Base-by-base conservation (phyloP, 2,113 vertebrate genomes). In the Morone chrysops region DNA sequence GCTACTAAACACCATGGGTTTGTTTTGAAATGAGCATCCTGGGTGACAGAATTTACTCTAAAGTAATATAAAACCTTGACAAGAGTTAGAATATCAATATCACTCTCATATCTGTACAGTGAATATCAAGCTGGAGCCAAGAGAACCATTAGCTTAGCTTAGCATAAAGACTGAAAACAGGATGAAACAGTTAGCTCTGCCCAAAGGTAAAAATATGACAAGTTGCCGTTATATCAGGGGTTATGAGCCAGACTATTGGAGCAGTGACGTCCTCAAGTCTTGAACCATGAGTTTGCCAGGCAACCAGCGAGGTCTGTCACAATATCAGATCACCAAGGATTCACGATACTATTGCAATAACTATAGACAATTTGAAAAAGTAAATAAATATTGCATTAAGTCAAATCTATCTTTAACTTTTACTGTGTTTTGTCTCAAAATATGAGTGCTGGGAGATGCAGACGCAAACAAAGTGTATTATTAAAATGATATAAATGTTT, bases 61-160 rank as follows among this genome's bases (percentile, higher is more conserved):
- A 31, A 31, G 31, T 31, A 31, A 31, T 31, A 31, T 31, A 31
- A 31, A 31, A 31, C 31, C 31, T 31, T 13, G 16, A 13, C 22
- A 47, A 45, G 41, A 18, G 2, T 13, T 11, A 20, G 9, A 12
- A n/a, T 11, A 5, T 61, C 4, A 2, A 14, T 20, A 40, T 14
- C 6, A 3, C 22, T 38, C 25, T 48, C 51, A 10, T 38, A 7
- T 7, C 16, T 18, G 17, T 31, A 1, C 6, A 0, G 43, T 25
- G 50, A 68, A 41, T 48, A 74, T 51, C 31, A 51, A 31, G 61
- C 50, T 31, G 51, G 2, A 36, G 47, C 8, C 22, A 40, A 13
- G 38, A 40, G 20, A 75, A 31, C 12, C 18, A 20, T 65, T 74
- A 48, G 16, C 62, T 17, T 63, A 73, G 54, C 40, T 70, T 60